These are phyloP conservation scores for Erannis defoliaria DNA, from an alignment of 2,888 invertebrate species.

Conservation along the genomic window DNA sequence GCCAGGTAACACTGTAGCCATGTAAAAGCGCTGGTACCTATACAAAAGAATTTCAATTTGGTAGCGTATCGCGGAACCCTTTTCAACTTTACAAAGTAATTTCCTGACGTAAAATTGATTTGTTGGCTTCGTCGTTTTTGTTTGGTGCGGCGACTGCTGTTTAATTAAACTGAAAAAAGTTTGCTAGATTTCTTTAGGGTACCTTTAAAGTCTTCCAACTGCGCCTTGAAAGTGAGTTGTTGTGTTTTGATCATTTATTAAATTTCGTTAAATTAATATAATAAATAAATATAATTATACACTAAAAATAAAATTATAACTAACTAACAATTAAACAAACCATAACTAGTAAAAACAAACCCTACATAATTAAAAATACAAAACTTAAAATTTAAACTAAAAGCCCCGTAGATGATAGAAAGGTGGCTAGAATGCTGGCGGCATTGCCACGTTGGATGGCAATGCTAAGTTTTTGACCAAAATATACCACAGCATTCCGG, in stretches of 20 bases:
- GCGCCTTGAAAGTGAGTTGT: not conserved
- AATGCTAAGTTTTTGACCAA: too few species aligned
- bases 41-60: conserved; percentile 86
- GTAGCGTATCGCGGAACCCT: conserved; percentile 79
- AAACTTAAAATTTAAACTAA: too few species aligned
- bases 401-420: too few species aligned
- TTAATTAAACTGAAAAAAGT: conserved; percentile 72
- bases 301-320: too few species aligned
- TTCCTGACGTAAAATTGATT: conserved; percentile 84
- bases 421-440: too few species aligned
- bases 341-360: too few species aligned
- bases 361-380: too few species aligned
- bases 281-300: too few species aligned
- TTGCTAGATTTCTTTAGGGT: not conserved
- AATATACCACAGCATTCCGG: too few species aligned
- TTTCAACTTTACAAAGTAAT: conserved; percentile 84
- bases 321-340: too few species aligned
- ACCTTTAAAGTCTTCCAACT: not conserved
- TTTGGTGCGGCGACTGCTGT: conserved; percentile 73
- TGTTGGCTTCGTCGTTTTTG: conserved; percentile 79
- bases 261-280: conserved; percentile 1
- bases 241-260: not conserved
- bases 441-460: too few species aligned
- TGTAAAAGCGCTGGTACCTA: conserved; percentile 69
- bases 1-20: conserved; percentile 79